Evolutionary conservation across 1,140 invertebrate genomes (phyloP).

Genomic region (Papilio glaucus): DNA sequence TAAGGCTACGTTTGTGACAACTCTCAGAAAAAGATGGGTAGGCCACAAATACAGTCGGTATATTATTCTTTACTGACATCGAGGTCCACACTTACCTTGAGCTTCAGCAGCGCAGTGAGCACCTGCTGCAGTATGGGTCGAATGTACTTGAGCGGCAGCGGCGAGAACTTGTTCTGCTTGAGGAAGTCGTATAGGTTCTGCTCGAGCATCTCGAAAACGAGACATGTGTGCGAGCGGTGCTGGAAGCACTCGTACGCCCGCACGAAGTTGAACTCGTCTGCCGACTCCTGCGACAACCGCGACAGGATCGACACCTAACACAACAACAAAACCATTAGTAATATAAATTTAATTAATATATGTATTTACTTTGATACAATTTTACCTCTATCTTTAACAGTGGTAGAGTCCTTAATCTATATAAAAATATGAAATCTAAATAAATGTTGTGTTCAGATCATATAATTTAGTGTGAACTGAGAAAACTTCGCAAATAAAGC

Average conservation of each 20-base stretch:
- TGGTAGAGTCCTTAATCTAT: no score
- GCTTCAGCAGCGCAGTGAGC: slow-evolving; percentile 97
- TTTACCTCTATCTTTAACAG: no score
- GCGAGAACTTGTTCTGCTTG: slow-evolving; percentile 99
- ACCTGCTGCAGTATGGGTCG: slow-evolving; percentile 99
- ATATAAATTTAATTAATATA: no score
- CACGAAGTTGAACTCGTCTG: slow-evolving; percentile 99
- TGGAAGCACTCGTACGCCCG: slow-evolving; percentile 99
- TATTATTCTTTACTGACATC: no score
- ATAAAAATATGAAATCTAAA: no score
- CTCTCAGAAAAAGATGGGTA: no score
- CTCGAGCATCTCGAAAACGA: slow-evolving; percentile 99
- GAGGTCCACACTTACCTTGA: slow-evolving; percentile 88
- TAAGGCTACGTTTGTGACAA: no score
- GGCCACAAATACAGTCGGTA: no score
- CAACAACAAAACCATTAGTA: no score
- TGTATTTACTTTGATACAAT: no score
- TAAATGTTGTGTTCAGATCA: not conserved
- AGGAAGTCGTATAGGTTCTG: slow-evolving; percentile 99
- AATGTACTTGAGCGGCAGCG: slow-evolving; percentile 98
- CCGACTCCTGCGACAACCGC: slow-evolving; percentile 98
- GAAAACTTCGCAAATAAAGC: not conserved
- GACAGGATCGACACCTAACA: slow-evolving; percentile 96
- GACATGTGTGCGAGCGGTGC: slow-evolving; percentile 99
- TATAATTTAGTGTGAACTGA: not conserved